phyloP scores from a whole-genome alignment of 2,797 vertebrate genomes.

The Podarcis siculus region DNA sequence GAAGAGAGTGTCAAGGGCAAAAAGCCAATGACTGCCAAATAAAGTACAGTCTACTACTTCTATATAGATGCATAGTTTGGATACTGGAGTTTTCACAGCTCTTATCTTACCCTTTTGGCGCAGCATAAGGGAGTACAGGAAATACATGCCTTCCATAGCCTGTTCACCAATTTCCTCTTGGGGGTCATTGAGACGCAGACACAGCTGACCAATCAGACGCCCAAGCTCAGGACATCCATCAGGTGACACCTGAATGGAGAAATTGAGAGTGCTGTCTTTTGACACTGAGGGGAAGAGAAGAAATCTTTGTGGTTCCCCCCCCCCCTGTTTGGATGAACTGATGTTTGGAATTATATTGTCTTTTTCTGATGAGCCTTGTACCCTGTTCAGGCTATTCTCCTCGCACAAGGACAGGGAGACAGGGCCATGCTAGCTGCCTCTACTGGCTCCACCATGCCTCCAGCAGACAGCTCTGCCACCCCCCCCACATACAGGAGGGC shows the following conservation, averaged over 20 bases:
- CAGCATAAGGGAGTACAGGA: conserved; percentile 63
- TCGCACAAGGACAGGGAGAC: too few species aligned
- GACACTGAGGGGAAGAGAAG: not conserved
- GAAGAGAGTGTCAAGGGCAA: not conserved
- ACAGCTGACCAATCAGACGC: conserved; percentile 62
- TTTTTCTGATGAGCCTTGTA: not conserved
- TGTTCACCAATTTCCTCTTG: conserved; percentile 54
- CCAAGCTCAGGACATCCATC: conserved; percentile 49
- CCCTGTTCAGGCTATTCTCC: too few species aligned
- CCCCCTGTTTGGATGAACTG: not conserved
- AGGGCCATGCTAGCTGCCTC: too few species aligned
- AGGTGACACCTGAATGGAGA: conserved; percentile 49
- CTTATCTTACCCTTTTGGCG: conserved; percentile 58
- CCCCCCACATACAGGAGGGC: too few species aligned
- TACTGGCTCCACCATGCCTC: too few species aligned
- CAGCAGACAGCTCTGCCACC: too few species aligned
- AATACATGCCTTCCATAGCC: conserved; percentile 59
- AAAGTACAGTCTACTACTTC: not conserved
- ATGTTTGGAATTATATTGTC: not conserved
- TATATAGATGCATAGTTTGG: not conserved
- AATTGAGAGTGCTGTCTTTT: not conserved
- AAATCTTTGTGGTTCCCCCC: too few species aligned
- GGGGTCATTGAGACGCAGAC: conserved; percentile 58
- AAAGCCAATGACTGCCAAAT: not conserved
- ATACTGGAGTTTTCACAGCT: not conserved